Evolutionary conservation across 1,140 invertebrate species (phyloP).

Genomic region (Sitophilus oryzae): DNA sequence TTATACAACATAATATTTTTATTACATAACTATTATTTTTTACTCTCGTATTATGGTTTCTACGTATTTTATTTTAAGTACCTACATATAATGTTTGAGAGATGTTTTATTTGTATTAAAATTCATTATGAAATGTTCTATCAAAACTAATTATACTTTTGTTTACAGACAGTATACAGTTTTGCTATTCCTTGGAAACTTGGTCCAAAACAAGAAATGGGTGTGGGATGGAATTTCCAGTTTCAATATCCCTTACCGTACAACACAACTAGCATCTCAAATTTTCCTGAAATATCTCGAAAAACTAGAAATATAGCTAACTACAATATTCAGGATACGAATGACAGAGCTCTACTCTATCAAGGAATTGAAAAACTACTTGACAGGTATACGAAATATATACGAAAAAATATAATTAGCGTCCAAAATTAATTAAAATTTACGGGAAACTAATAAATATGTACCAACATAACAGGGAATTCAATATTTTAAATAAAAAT

Average conservation of each 20-base stretch:
- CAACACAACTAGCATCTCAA: conserved; percentile 15
- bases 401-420: too few species aligned
- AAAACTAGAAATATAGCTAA: conserved; percentile 14
- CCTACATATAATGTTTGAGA: too few species aligned
- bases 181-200: conserved; percentile 28
- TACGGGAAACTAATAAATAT: background rate
- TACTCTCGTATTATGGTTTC: too few species aligned
- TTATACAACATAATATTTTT: too few species aligned
- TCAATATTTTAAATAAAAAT: too few species aligned
- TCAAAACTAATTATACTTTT: conserved; percentile 28
- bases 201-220: conserved; percentile 29
- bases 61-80: too few species aligned
- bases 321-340: background rate
- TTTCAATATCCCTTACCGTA: conserved; percentile 27
- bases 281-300: conserved; percentile 19
- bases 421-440: too few species aligned
- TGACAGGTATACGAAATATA: conserved; percentile 18
- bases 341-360: conserved; percentile 25
- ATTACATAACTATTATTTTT: too few species aligned
- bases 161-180: conserved; percentile 25
- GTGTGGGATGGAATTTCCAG: conserved; percentile 31
- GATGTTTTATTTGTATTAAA: too few species aligned
- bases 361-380: conserved; percentile 21
- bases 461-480: too few species aligned
- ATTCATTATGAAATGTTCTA: too few species aligned